These are phyloP conservation scores for Lutjanus erythropterus DNA, from an alignment of 2,113 vertebrate genomes.

Conservation along the genomic window DNA sequence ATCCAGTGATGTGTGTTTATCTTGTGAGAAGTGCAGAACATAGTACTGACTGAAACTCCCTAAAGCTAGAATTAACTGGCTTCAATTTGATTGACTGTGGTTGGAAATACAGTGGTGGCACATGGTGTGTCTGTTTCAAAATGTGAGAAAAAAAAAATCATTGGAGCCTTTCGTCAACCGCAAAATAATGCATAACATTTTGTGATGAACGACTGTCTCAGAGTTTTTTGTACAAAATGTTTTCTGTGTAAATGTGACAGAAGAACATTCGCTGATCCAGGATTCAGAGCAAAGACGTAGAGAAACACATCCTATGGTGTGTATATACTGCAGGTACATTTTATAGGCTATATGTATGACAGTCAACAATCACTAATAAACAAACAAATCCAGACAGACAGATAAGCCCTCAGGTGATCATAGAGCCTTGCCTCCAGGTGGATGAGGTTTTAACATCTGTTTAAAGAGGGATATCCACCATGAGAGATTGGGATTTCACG, in stretches of 20 bases:
- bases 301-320: background rate
- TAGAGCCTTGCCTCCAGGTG: slow-evolving; percentile 49
- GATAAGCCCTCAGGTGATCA: slow-evolving; percentile 48
- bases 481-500: slow-evolving; percentile 71
- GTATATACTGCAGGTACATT: background rate
- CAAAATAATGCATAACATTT: background rate
- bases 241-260: background rate
- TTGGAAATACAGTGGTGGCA: background rate
- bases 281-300: background rate
- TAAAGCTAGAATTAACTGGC: background rate
- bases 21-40: too few relatives aligned
- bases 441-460: slow-evolving; percentile 65
- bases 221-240: too few relatives aligned
- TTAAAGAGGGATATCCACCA: slow-evolving; percentile 58
- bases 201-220: too few relatives aligned
- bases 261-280: background rate
- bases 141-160: too few relatives aligned
- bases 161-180: background rate
- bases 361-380: slow-evolving; percentile 12
- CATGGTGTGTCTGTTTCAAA: background rate
- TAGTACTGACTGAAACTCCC: background rate
- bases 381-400: background rate
- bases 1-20: too few relatives aligned
- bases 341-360: background rate
- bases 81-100: background rate